Evolutionary conservation across 2,113 vertebrate species (phyloP).

Genomic region (human): GRCh38 chr13:49389001-49389500

Average conservation of each 20-base stretch:
- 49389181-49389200: neutral
- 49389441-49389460: neutral
- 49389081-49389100: neutral
- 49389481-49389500: neutral
- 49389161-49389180: neutral
- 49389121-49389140: neutral
- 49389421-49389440: neutral
- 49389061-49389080: neutral
- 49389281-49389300: neutral
- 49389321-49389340: neutral
- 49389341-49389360: neutral
- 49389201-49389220: neutral
- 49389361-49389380: neutral
- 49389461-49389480: neutral
- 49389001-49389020: neutral
- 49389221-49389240: neutral
- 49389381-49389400: neutral
- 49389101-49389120: neutral
- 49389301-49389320: neutral
- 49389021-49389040: neutral
- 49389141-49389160: neutral
- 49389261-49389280: neutral
- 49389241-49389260: neutral
- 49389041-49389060: constrained; percentile 13
- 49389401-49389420: neutral